Evolutionary conservation across 2,113 vertebrate species (phyloP).

Genomic region (Carettochelys insculpta): DNA sequence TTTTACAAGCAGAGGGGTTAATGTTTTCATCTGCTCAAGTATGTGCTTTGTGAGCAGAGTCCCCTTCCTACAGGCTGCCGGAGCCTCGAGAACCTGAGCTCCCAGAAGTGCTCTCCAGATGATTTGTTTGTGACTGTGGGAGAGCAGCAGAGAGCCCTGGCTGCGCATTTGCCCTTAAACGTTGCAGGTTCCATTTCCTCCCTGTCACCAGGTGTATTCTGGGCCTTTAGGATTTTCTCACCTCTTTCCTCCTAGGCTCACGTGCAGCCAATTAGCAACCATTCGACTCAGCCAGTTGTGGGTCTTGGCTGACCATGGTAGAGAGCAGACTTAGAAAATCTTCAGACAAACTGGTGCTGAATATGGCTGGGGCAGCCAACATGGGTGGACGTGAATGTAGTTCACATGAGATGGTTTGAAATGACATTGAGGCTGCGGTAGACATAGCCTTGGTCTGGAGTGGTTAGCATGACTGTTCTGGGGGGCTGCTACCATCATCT

Average conservation of each 20-base stretch:
- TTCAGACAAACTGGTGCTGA: neutral
- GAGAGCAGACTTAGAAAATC: neutral
- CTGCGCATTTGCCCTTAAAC: neutral
- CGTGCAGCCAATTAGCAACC: neutral
- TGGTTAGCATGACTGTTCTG: neutral
- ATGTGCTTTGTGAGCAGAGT: conserved; percentile 52
- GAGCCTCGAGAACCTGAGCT: conserved; percentile 23
- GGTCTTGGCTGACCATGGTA: neutral
- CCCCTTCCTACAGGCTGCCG: conserved; percentile 5
- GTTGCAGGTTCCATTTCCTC: neutral
- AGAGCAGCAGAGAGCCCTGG: neutral
- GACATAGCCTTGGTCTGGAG: neutral
- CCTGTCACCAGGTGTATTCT: neutral
- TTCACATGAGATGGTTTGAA: neutral
- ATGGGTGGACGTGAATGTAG: neutral
- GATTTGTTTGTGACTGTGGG: conserved; percentile 9
- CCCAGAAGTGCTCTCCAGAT: conserved; percentile 35
- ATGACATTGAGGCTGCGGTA: neutral
- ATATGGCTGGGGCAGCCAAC: neutral
- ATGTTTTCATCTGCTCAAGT: conserved; percentile 44
- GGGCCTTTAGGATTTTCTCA: neutral
- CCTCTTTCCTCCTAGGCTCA: neutral
- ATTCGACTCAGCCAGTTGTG: neutral
- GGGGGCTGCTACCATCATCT: neutral
- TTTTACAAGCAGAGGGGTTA: conserved; percentile 65